phyloP scores from a whole-genome alignment of 2,888 invertebrate genomes.

The Erebia aethiops region DNA sequence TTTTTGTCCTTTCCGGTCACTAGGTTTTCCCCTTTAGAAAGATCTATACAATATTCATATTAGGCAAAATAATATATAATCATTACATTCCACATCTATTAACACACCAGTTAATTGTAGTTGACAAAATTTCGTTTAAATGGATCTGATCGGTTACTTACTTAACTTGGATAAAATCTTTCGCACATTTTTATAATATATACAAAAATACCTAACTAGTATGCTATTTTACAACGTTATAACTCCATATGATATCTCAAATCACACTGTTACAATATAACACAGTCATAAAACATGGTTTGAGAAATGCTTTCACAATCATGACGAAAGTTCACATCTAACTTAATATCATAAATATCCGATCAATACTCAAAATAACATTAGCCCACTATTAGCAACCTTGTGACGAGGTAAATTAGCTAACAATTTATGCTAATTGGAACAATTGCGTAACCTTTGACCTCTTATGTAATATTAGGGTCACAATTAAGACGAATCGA shows the following conservation, averaged over 20 bases:
- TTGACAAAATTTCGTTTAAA: too few relatives aligned
- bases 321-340: conserved; percentile 31
- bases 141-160: too few relatives aligned
- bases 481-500: conserved; percentile 8
- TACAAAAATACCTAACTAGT: too few relatives aligned
- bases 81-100: too few relatives aligned
- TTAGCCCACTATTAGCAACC: conserved; percentile 39
- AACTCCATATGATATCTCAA: conserved; percentile 1
- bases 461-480: conserved; percentile 42
- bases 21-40: too few relatives aligned
- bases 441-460: conserved; percentile 51
- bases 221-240: not conserved
- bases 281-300: conserved; percentile 41
- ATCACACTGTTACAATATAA: conserved; percentile 2
- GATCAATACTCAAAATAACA: conserved; percentile 24
- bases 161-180: too few relatives aligned
- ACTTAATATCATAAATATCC: conserved; percentile 32
- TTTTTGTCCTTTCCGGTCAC: too few relatives aligned
- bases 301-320: conserved; percentile 40
- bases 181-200: too few relatives aligned
- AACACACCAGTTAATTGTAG: too few relatives aligned
- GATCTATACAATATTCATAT: too few relatives aligned
- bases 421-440: conserved; percentile 49
- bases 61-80: too few relatives aligned
- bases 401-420: conserved; percentile 41